These are phyloP conservation scores for Cephalopterus ornatus DNA, from an alignment of 2,113 vertebrate genomes.

Conservation along the genomic window DNA sequence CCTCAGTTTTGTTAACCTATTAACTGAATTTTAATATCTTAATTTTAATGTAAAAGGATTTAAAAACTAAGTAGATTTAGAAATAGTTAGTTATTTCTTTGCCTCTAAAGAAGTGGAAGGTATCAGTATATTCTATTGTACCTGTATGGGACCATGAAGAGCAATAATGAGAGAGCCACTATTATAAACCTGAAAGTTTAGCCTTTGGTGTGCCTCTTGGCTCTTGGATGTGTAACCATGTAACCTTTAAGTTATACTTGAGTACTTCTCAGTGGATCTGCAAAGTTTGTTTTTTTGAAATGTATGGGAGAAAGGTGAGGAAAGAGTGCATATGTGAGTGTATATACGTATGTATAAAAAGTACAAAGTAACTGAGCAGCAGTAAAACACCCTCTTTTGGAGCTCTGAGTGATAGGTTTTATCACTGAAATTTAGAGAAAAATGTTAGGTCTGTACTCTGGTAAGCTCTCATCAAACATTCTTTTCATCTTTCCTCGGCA, in stretches of 20 bases:
- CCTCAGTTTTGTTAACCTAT: not conserved
- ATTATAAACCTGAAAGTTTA: not conserved
- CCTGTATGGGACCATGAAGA: not conserved
- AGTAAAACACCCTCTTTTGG: not conserved
- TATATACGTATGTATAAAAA: not conserved
- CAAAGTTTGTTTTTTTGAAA: not conserved
- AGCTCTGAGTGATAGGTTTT: not conserved
- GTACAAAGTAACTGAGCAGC: not conserved
- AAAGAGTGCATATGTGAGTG: not conserved
- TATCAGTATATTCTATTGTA: not conserved
- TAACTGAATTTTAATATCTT: not conserved
- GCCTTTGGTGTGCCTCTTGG: not conserved
- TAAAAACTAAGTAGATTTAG: not conserved
- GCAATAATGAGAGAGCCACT: not conserved
- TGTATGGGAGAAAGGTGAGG: not conserved
- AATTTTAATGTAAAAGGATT: not conserved
- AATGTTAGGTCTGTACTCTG: not conserved
- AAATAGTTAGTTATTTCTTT: not conserved
- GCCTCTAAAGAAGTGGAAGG: not conserved
- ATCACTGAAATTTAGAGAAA: not conserved
- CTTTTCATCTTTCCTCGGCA: not conserved
- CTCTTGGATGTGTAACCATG: not conserved
- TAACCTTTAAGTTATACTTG: not conserved
- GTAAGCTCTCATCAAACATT: not conserved
- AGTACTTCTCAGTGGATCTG: not conserved